Evolutionary conservation across 2,888 invertebrate genomes (phyloP), one percentile per base, ranked within the genome.

Genomic region (Malthinus seriepunctatus): DNA sequence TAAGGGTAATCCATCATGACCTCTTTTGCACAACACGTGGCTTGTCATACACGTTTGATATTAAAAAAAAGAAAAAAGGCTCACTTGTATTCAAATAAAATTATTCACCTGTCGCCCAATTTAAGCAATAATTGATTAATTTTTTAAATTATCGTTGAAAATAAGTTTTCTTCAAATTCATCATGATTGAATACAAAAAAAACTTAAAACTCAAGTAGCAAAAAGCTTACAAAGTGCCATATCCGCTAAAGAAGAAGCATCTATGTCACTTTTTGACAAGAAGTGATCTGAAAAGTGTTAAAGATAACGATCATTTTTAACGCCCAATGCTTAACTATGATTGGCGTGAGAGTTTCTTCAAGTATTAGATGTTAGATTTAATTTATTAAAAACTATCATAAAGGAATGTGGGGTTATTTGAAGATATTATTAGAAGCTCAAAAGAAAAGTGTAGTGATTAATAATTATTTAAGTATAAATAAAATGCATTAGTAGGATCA

Each of bases 1-100:
- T 60, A 51, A 56, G 47, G 38, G 51, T 47, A 49, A 60, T 60
- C 51, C 39, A 60, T 60, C 60, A 60, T 47, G 44, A 23, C 23
- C 38, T 11, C 47, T 35, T 23, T 55, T 50, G n/a, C 32, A 56
- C 37, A 55, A 60, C 60, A 56, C 51, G 56, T 60, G 60, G 51
- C 39, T 34, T 57, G 51, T 52, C 34, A n/a, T n/a, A 48, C 45
- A 14, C 34, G 37, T 32, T 10, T 42, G 51, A 42, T 57, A 47
- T 47, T 51, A 57, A 34, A 57, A 46, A 51, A 51, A 47, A 15
- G 39, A 46, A 14, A 15, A n/a, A 8, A 15, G 12, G 6, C 9
- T 15, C 12, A 39, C 11, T 3, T 4, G 1, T 15, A 15, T 42
- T 9, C 14, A 39, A 11, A 39, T 14, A 5, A 3, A 39, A 15